Percentiles rank a stretch among this genome's conserved stretches.
These are phyloP conservation scores for Rhinella marina DNA, from an alignment of 2,797 vertebrate species.

Conservation along the genomic window DNA sequence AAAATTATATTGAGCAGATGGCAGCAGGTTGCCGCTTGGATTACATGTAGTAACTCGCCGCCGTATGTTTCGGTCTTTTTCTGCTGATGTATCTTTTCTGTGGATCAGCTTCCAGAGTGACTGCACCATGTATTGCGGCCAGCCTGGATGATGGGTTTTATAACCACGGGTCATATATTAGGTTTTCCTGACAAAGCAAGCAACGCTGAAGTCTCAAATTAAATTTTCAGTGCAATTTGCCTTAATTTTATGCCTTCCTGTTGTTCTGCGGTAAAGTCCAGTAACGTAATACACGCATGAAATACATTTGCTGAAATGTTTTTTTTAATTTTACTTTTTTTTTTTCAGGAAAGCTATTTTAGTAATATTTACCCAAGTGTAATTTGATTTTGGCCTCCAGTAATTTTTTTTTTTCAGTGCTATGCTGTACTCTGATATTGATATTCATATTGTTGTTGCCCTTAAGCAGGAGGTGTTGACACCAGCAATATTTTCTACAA, in stretches of 20 bases:
- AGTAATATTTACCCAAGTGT: background rate
- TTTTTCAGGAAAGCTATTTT: background rate
- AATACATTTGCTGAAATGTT: background rate
- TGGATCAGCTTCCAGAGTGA: conserved; percentile 1
- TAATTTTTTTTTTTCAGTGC: background rate
- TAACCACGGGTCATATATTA: conserved; percentile 15
- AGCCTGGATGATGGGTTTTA: conserved; percentile 18
- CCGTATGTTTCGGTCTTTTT: background rate
- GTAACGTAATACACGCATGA: background rate
- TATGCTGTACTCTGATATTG: too few relatives aligned
- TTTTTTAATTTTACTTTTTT: background rate
- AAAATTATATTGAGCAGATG: background rate
- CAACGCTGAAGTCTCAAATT: conserved; percentile 9
- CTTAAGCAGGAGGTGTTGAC: too few relatives aligned
- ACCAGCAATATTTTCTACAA: too few relatives aligned
- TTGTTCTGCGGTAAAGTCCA: background rate
- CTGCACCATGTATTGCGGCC: conserved; percentile 13
- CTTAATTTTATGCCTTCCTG: conserved; percentile 4
- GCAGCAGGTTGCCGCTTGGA: conserved; percentile 8
- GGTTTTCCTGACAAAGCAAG: conserved; percentile 36
- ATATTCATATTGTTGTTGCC: too few relatives aligned
- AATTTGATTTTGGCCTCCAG: background rate
- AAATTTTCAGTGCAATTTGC: conserved; percentile 13
- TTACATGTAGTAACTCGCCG: background rate
- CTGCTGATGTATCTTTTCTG: background rate